These are phyloP conservation scores for Pampus argenteus DNA, from an alignment of 2,797 vertebrate genomes.

Conservation along the genomic window DNA sequence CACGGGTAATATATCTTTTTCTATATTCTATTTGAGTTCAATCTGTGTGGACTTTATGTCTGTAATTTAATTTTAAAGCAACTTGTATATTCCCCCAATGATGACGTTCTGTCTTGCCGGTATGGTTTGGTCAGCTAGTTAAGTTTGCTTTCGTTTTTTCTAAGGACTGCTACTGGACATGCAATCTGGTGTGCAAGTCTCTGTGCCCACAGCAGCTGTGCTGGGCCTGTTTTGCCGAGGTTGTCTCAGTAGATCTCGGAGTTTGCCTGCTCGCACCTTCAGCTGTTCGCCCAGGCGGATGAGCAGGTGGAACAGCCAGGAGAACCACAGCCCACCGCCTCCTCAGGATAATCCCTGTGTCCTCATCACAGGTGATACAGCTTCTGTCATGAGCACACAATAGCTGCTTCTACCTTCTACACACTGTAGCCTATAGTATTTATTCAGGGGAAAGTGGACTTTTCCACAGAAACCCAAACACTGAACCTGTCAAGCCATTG, in stretches of 20 bases:
- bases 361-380: constrained; percentile 83
- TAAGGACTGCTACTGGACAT: constrained; percentile 66
- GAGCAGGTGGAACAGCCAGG: constrained; percentile 74
- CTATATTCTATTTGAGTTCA: neutral
- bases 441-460: constrained; percentile 3
- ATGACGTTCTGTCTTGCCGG: neutral
- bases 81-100: neutral
- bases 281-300: constrained; percentile 72
- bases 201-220: constrained; percentile 44
- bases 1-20: constrained; percentile 56
- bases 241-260: constrained; percentile 59
- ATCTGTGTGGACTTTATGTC: neutral
- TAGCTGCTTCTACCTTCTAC: constrained; percentile 8
- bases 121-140: neutral
- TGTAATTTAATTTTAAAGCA: neutral
- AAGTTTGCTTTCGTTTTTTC: constrained; percentile 25
- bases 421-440: neutral
- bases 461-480: constrained; percentile 26
- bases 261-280: constrained; percentile 48
- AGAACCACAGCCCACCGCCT: constrained; percentile 47
- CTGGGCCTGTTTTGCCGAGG: constrained; percentile 63
- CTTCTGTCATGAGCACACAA: neutral
- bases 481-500: constrained; percentile 22
- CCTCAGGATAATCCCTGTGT: constrained; percentile 75
- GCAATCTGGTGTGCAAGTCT: constrained; percentile 62